A percentile compares a stretch with the other conserved stretches of the same genome.
These are phyloP conservation scores for Piprites chloris DNA, from an alignment of 2,113 vertebrate genomes.

Conservation along the genomic window DNA sequence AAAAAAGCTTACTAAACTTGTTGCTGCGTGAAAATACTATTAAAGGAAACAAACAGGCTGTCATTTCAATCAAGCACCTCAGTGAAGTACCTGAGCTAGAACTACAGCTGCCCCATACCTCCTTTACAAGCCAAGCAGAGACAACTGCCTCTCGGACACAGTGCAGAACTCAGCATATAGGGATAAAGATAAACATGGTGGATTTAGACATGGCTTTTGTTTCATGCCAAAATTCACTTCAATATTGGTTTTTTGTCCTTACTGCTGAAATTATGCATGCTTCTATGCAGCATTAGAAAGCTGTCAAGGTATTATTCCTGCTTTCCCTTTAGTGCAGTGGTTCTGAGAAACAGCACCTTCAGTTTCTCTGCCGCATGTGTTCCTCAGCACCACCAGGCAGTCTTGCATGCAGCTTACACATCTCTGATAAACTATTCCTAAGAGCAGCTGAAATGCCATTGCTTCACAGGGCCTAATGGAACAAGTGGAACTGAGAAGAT, in stretches of 20 bases:
- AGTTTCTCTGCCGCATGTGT: accelerated
- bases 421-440: neutral
- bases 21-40: neutral
- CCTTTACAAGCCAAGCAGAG: neutral
- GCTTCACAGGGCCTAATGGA: conserved; percentile 11
- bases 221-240: neutral
- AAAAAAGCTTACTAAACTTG: neutral
- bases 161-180: neutral
- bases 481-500: neutral
- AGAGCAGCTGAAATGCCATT: neutral
- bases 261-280: neutral
- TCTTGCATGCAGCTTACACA: neutral
- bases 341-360: accelerated
- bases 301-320: neutral
- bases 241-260: neutral
- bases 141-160: accelerated
- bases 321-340: neutral
- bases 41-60: neutral
- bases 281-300: neutral
- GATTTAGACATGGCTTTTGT: neutral
- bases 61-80: neutral
- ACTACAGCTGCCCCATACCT: neutral
- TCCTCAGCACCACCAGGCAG: neutral
- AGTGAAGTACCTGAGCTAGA: neutral
- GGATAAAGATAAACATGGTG: neutral